Percentiles rank a stretch among this genome's conserved stretches.
Evolutionary conservation across 2,113 vertebrate species (phyloP).

Genomic region (Petromus typicus): DNA sequence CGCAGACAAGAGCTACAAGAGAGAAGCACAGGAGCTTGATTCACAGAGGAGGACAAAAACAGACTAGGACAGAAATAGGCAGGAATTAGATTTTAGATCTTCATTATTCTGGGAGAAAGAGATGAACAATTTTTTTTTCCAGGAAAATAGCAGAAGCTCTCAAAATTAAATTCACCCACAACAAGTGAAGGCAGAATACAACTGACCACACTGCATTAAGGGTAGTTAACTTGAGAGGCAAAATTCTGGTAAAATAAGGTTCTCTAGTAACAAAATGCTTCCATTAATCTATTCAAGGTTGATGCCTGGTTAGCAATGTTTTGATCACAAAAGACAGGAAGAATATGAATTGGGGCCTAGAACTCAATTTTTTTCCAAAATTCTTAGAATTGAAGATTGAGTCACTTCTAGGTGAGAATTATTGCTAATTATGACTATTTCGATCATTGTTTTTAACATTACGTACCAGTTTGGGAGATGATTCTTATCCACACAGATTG

Average conservation of each 20-base stretch:
- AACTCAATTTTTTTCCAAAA: neutral
- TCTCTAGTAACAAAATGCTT: slow-evolving; percentile 64
- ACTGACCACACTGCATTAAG: slow-evolving; percentile 54
- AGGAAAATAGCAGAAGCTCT: slow-evolving; percentile 76
- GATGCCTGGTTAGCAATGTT: neutral
- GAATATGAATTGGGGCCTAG: neutral
- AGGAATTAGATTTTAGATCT: slow-evolving; percentile 74
- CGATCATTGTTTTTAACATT: neutral
- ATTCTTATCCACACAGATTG: neutral
- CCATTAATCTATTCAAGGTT: slow-evolving; percentile 71
- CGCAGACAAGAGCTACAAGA: neutral
- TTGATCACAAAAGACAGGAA: neutral
- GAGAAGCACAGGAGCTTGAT: slow-evolving; percentile 35
- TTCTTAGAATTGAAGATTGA: neutral
- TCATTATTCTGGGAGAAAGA: slow-evolving; percentile 69
- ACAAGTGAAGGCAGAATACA: slow-evolving; percentile 56
- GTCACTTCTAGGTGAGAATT: neutral
- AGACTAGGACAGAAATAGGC: slow-evolving; percentile 59
- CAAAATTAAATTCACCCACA: slow-evolving; percentile 69
- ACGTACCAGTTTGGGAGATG: neutral
- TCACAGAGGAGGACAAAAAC: slow-evolving; percentile 62
- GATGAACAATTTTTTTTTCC: slow-evolving; percentile 69
- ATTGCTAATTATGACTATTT: neutral
- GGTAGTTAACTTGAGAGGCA: slow-evolving; percentile 47
- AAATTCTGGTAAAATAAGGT: slow-evolving; percentile 62